Evolutionary conservation across 2,888 invertebrate species (phyloP), one percentile per base, ranked within the genome.

Genomic region (Malthinus flaveolus): DNA sequence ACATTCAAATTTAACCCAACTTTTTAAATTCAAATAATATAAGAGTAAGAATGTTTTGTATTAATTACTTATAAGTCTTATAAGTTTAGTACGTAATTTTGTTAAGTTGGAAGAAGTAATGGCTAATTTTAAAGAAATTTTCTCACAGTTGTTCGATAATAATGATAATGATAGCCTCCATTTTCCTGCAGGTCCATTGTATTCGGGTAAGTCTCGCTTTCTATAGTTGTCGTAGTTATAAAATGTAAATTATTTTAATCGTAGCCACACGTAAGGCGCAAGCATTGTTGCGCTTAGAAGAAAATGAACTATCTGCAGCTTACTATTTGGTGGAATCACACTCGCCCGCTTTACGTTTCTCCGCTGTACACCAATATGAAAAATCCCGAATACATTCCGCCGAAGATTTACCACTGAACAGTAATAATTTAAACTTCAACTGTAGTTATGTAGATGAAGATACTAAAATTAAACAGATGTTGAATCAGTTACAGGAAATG

Each of bases 301-400:
- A 59, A 9, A 63, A 72, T 59, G 75, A 78, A 65, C 54, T 75
- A 36, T 62, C 66, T 60, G 65, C 70, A 53, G 75, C 77, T 57
- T 73, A 71, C 56, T 63, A 73, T 64, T 67, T 78, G 61, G 66
- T 67, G 3, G 76, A 78, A 63, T 73, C 76, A 7, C 77, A 77
- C 66, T 68, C 69, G 10, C 74, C 75, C 9, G 67, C 66, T 52
- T 70, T 77, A 53, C 64, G 77, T 45, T 67, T 68, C 36, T 73
- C 68, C 65, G 68, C 75, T 15, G 64, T 66, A 3, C 62, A 68
- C 55, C 66, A 69, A 12, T 74, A 73, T 65, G 70, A 71, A 52
- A 73, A 71, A 59, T 46, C 67, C 34, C 44, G 47, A 44, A 61
- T 63, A 34, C 46, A 57, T 11, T 7, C 6, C 12, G 55, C 61